Percentiles rank a stretch among this genome's conserved stretches.
These are phyloP conservation scores for Adineta ricciae DNA, from an alignment of 2,888 invertebrate genomes.

Conservation along the genomic window DNA sequence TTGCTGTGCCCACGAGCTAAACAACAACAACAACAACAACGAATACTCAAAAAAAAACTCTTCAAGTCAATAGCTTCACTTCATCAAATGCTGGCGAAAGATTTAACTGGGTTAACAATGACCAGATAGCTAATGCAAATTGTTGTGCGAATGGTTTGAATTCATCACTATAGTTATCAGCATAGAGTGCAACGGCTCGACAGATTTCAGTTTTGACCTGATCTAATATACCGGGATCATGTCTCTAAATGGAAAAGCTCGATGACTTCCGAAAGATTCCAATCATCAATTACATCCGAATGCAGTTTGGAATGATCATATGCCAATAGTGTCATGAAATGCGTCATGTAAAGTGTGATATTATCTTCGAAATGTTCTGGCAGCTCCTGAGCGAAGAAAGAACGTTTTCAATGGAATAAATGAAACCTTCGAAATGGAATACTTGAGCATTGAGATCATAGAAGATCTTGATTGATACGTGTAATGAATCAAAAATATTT, in stretches of 20 bases:
- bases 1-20: slow-evolving; percentile 85
- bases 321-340: slow-evolving; percentile 70
- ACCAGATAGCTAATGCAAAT: slow-evolving; percentile 88
- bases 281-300: not conserved
- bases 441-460: slow-evolving; percentile 83
- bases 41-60: not conserved
- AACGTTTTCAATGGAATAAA: not conserved
- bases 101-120: slow-evolving; percentile 57
- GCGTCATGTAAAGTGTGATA: slow-evolving; percentile 85
- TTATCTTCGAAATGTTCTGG: slow-evolving; percentile 99
- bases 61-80: not conserved
- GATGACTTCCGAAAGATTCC: slow-evolving; percentile 42
- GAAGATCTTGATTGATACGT: slow-evolving; percentile 83
- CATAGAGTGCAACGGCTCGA: slow-evolving; percentile 82
- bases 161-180: slow-evolving; percentile 94
- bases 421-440: not conserved
- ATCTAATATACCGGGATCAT: slow-evolving; percentile 76
- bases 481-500: slow-evolving; percentile 76
- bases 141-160: slow-evolving; percentile 75
- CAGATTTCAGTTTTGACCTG: slow-evolving; percentile 87
- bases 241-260: slow-evolving; percentile 58
- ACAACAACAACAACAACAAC: slow-evolving; percentile 51
- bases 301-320: slow-evolving; percentile 57
- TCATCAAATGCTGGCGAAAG: not conserved
- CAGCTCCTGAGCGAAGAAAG: slow-evolving; percentile 58